Evolutionary conservation across 2,113 vertebrate species (phyloP).

Genomic region (Elanoides forficatus): DNA sequence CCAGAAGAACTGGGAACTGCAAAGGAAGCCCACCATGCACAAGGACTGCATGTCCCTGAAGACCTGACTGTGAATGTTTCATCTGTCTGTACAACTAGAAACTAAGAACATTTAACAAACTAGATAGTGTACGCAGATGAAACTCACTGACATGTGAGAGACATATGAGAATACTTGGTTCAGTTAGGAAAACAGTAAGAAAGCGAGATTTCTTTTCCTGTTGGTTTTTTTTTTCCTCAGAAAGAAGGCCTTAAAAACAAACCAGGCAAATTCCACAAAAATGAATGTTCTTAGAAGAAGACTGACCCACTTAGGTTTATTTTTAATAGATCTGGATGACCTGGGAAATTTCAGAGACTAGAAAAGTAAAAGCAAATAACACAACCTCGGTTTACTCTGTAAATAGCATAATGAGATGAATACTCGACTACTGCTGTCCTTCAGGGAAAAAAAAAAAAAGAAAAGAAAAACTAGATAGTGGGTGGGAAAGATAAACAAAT

Average conservation of each 20-base stretch:
- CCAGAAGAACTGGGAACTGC: not conserved
- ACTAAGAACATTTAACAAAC: not conserved
- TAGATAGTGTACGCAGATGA: not conserved
- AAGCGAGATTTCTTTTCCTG: not conserved
- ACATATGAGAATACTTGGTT: not conserved
- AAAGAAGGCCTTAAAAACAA: not conserved
- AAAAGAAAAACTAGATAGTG: not conserved
- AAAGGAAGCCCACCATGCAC: not conserved
- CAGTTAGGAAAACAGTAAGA: not conserved
- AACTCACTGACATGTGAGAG: not conserved
- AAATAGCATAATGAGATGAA: not conserved
- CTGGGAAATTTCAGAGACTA: not conserved
- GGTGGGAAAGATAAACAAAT: not conserved
- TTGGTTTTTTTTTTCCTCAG: not conserved
- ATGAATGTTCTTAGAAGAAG: not conserved
- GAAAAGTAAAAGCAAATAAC: not conserved
- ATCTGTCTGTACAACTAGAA: not conserved
- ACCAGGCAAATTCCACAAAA: not conserved
- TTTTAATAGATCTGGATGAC: not conserved
- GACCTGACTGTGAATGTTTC: not conserved
- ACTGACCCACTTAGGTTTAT: not conserved
- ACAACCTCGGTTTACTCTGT: not conserved
- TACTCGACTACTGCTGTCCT: not conserved
- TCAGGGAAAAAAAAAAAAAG: not conserved
- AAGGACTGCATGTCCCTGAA: not conserved